Conservation (phyloP, 2,113 vertebrate species). For the Agapornis roseicollis region DNA sequence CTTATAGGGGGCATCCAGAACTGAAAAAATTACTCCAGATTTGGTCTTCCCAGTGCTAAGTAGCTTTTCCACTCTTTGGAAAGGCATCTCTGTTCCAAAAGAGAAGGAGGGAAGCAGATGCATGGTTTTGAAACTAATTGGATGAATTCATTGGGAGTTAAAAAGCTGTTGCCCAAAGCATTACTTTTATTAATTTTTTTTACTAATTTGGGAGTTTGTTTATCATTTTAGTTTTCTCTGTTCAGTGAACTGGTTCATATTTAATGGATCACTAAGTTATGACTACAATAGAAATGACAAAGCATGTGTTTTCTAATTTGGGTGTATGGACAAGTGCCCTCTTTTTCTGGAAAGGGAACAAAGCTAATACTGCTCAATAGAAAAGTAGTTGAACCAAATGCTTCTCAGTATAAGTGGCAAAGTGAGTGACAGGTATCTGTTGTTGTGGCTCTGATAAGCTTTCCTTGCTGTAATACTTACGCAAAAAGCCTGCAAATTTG, state of each 20-base stretch:
- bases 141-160: background rate
- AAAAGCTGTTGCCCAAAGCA: background rate
- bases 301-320: background rate
- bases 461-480: background rate
- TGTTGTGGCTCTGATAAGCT: background rate
- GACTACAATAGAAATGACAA: background rate
- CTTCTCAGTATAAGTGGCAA: background rate
- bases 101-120: background rate
- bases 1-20: rapidly evolving
- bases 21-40: background rate
- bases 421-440: background rate
- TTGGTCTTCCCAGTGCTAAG: background rate
- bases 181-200: background rate
- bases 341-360: background rate
- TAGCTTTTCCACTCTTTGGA: background rate
- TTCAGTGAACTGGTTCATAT: constrained; percentile 5
- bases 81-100: background rate
- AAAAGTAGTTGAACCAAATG: background rate
- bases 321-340: background rate
- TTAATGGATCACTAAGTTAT: constrained; percentile 13
- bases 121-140: background rate
- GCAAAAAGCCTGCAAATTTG: background rate
- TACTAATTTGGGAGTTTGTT: background rate
- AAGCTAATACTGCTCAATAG: background rate
- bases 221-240: background rate